Evolutionary conservation across 2,888 invertebrate genomes (phyloP), one percentile per base, ranked within the genome.

Genomic region (Selenia dentaria): DNA sequence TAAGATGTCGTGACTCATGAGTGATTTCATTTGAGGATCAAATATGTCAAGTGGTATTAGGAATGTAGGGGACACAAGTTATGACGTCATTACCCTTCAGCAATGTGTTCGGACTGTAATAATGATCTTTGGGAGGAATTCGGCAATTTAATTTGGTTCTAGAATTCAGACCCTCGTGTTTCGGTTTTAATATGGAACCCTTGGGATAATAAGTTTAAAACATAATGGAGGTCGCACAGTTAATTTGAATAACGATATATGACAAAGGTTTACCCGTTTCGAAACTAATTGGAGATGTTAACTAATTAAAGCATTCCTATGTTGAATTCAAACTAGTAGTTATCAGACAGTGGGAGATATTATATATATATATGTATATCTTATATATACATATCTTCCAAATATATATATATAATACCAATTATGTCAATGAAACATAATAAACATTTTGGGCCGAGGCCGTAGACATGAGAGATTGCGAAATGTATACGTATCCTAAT

Each of bases 21-120:
- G 44, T 62, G 59, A 66, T 71, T 71, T 67, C 54, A 72, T 73
- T 70, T 35, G 62, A 52, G 57, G 57, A 55, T 47, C 18, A 45
- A 62, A 69, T 68, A 78, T 75, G 61, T 67, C 53, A 60, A 73
- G 68, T 58, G 60, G 53, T 40, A 38, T 8, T 35, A 45, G 57
- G 71, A 70, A 77, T 74, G 47, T 55, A 36, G 65, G 74, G 74
- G 74, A 69, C 72, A 60, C 36, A 36, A 42, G 48, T 44, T 58
- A 55, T 65, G 51, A 53, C 33, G 27, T 26, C 43, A 41, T 16
- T 35, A 34, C 42, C 42, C 51, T 37, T 37, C 24, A 24, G 33
- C 20, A 13, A 33, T 42, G 37, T 41, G 41, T 25, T 35, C 34
- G 31, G 36, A 33, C 38, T 24, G 24, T 53, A 54, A 48, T 45